Evolutionary conservation across 2,888 invertebrate genomes (phyloP).

Genomic region (Blastobasis lacticolella): DNA sequence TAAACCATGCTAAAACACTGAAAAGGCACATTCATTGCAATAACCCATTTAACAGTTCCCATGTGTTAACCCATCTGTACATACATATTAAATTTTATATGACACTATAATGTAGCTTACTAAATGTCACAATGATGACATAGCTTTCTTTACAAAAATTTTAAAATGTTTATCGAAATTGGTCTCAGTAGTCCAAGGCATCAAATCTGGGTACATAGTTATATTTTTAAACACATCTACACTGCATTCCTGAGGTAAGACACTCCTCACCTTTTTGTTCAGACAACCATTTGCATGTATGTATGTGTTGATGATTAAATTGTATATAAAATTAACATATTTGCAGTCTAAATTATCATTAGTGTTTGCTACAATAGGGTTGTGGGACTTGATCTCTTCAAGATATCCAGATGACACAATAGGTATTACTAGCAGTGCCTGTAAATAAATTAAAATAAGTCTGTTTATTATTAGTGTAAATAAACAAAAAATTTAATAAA

Average conservation of each 20-base stretch:
- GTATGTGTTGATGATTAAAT: constrained; percentile 59
- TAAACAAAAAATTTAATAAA: no score
- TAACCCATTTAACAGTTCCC: no score
- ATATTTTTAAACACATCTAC: constrained; percentile 42
- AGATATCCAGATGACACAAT: constrained; percentile 70
- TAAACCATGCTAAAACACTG: no score
- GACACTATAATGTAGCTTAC: no score
- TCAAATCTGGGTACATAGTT: constrained; percentile 58
- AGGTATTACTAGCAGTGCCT: constrained; percentile 73
- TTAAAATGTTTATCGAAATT: constrained; percentile 62
- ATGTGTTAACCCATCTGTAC: no score
- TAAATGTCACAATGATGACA: no score
- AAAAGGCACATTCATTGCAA: no score
- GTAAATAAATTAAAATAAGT: constrained; percentile 21
- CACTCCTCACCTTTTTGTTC: constrained; percentile 65
- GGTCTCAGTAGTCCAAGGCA: constrained; percentile 63
- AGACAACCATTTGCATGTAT: constrained; percentile 62
- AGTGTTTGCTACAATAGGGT: constrained; percentile 42
- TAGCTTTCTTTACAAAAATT: constrained; percentile 39
- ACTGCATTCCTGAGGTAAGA: constrained; percentile 51
- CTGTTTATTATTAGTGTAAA: no score
- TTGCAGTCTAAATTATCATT: constrained; percentile 62
- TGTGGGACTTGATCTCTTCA: constrained; percentile 52
- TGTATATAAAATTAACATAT: constrained; percentile 66
- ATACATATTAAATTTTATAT: no score